Base-by-base conservation (phyloP, 2,797 vertebrate species). In the Tauraco hartlaubi region DNA sequence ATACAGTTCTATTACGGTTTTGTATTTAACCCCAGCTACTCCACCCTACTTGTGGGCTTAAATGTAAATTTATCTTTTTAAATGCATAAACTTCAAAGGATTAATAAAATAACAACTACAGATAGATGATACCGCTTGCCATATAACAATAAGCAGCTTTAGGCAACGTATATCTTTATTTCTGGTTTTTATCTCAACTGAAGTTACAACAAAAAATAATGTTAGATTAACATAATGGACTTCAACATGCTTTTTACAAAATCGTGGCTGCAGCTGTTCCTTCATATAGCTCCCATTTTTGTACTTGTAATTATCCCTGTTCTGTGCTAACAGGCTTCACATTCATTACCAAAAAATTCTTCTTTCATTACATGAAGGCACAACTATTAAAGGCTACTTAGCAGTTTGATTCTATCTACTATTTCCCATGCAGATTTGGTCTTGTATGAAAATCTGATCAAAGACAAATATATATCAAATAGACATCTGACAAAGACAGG, bases 191-290 rank as follows among this genome's bases (percentile, higher is more conserved):
- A 88, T 62, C 82, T 84, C 58, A 58, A 71, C 37, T 83, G 52
- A 92, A 81, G 66, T 69, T 59, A n/a, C 26, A 81, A 84, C 51
- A 75, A 72, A 85, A 84, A 94, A 92, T 81, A 78, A 88, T 0
- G 5, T 81, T 76, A 76, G 43, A 94, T 91, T 75, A 94, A 90
- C 82, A 88, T 78, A 94, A 96, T 56, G 66, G 79, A 91, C 31
- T 88, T 90, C 15, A 88, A 86, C 63, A 35, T n/a, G 90, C 73
- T 74, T 90, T 81, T 88, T 44, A 95, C 51, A 43, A 55, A 92
- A 89, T 23, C 52, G 73, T 78, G 89, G 76, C 71, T 96, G 96
- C 95, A 97, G 94, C 95, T 97, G 95, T 81, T 97, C 67, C 76
- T 81, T 84, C 87, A 33, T 63, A 76, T 31, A 91, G 92, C 79